phyloP scores from a whole-genome alignment of 2,888 invertebrate species.

The Drosophila picticornis region DNA sequence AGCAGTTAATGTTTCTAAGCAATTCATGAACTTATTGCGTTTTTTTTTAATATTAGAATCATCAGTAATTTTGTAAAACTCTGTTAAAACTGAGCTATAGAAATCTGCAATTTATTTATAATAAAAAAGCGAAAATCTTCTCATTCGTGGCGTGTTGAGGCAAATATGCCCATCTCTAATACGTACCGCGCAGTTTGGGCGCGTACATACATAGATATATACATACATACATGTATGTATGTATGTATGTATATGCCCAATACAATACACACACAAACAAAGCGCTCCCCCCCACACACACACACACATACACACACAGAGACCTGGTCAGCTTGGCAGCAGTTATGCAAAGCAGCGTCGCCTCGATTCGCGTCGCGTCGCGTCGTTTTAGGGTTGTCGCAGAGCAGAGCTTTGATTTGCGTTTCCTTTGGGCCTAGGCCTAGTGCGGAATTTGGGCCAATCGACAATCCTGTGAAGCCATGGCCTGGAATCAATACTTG shows the following conservation, averaged over 20 bases:
- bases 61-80: neutral
- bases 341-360: conserved; percentile 66
- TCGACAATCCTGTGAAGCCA: conserved; percentile 57
- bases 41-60: neutral
- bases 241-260: conserved; percentile 49
- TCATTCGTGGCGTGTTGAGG: neutral
- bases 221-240: neutral
- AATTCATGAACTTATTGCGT: neutral
- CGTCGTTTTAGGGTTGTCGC: conserved; percentile 63
- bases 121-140: neutral
- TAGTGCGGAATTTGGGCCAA: conserved; percentile 54
- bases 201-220: neutral
- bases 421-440: conserved; percentile 42
- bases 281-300: neutral
- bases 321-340: conserved; percentile 43
- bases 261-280: neutral
- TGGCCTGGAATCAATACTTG: conserved; percentile 74
- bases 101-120: neutral
- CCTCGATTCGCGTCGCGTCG: conserved; percentile 29
- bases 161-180: conserved; percentile 16
- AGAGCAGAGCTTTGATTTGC: conserved; percentile 62
- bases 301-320: conserved; percentile 14
- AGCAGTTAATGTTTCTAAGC: neutral
- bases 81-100: neutral
- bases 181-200: conserved; percentile 12